A percentile compares a stretch with the other conserved stretches of the same genome.
Conservation (phyloP, 2,888 invertebrate genomes). For the Amiota minor region DNA sequence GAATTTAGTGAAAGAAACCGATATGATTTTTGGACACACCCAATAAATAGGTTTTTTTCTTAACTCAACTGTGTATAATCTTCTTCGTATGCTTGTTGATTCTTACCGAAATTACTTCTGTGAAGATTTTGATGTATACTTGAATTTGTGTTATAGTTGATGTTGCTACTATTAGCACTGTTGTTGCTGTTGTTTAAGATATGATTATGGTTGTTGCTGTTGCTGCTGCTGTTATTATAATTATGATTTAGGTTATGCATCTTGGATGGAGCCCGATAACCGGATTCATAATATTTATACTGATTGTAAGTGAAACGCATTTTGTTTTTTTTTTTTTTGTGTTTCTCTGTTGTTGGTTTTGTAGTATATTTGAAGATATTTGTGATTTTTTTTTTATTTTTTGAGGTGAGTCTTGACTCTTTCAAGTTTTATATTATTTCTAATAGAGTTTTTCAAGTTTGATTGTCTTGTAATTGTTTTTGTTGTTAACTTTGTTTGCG, state of each 20-base stretch:
- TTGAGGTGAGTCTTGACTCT: background rate
- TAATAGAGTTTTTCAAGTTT: background rate
- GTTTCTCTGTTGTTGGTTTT: slow-evolving; percentile 20
- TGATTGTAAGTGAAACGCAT: slow-evolving; percentile 74
- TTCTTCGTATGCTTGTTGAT: background rate
- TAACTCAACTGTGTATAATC: too few species aligned
- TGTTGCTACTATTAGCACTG: slow-evolving; percentile 23
- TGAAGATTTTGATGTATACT: slow-evolving; percentile 64
- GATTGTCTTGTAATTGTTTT: background rate
- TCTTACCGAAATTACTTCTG: slow-evolving; percentile 72
- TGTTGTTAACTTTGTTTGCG: slow-evolving; percentile 24
- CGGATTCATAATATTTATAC: slow-evolving; percentile 71
- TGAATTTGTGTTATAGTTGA: slow-evolving; percentile 47
- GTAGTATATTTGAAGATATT: background rate
- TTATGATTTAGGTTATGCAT: slow-evolving; percentile 65
- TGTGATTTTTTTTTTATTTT: background rate
- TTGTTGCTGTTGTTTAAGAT: slow-evolving; percentile 40
- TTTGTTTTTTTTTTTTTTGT: slow-evolving; percentile 44
- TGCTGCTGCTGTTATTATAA: slow-evolving; percentile 37
- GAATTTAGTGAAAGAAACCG: too few species aligned
- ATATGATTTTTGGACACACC: too few species aligned
- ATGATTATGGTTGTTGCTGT: slow-evolving; percentile 30
- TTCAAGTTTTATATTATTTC: background rate
- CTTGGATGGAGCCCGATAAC: slow-evolving; percentile 71
- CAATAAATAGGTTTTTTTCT: too few species aligned